These are phyloP conservation scores for Andrena camellia DNA, from an alignment of 2,888 invertebrate genomes.

Conservation along the genomic window DNA sequence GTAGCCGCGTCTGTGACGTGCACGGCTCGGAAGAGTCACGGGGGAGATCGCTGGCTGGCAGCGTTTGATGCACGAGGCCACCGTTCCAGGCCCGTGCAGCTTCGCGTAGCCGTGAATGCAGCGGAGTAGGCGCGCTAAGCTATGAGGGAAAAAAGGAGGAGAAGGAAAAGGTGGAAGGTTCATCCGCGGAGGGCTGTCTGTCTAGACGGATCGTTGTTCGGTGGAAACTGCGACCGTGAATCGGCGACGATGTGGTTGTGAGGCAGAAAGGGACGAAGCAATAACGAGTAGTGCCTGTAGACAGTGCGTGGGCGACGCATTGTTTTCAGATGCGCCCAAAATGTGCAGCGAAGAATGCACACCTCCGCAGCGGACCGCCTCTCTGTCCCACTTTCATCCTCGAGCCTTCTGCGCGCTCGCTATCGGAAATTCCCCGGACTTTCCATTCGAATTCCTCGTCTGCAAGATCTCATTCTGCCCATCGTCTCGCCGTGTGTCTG, in stretches of 20 bases:
- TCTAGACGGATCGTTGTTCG: conserved; percentile 81
- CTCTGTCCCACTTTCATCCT: conserved; percentile 15
- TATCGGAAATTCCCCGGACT: neutral
- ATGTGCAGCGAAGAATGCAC: conserved; percentile 46
- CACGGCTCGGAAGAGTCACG: neutral
- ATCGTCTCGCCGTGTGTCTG: neutral
- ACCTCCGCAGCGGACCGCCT: conserved; percentile 23
- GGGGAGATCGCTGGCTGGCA: neutral
- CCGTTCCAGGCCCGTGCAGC: neutral
- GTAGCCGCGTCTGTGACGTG: neutral
- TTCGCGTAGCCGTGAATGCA: conserved; percentile 20
- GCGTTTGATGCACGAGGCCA: conserved; percentile 15
- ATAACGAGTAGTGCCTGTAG: conserved; percentile 61
- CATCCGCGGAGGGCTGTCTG: conserved; percentile 74
- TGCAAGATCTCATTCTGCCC: neutral
- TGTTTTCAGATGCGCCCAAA: conserved; percentile 59
- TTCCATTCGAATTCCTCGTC: neutral
- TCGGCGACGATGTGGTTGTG: conserved; percentile 50
- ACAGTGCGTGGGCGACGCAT: conserved; percentile 59
- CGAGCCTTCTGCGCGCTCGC: neutral
- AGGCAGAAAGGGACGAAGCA: conserved; percentile 59
- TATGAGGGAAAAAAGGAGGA: conserved; percentile 23
- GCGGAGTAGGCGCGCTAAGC: conserved; percentile 35
- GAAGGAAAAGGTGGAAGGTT: conserved; percentile 64
- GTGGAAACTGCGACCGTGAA: conserved; percentile 76